Percentiles rank a stretch among this genome's conserved stretches.
Evolutionary conservation across 2,888 invertebrate genomes (phyloP).

Genomic region (Morinoia aosen): DNA sequence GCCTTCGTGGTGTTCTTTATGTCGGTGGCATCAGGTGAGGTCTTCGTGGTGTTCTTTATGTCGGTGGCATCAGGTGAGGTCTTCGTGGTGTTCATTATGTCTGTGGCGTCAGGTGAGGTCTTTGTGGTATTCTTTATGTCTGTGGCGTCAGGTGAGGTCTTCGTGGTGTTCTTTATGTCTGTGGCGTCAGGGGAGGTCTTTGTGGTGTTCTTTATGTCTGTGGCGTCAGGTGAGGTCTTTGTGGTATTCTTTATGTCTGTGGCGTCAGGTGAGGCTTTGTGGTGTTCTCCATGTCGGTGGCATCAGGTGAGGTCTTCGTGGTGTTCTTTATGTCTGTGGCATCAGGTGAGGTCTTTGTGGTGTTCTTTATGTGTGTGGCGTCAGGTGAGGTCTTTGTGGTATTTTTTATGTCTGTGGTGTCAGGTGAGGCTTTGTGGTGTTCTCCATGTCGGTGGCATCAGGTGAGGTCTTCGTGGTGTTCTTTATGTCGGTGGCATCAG

Average conservation of each 20-base stretch:
- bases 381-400: neutral
- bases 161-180: neutral
- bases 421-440: neutral
- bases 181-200: neutral
- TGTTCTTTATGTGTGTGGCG: neutral
- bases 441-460: conserved; percentile 74
- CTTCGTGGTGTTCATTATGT: neutral
- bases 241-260: neutral
- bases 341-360: conserved; percentile 73
- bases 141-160: neutral
- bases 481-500: conserved; percentile 91
- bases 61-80: neutral
- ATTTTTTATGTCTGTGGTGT: neutral
- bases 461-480: conserved; percentile 73
- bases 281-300: conserved; percentile 70
- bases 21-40: neutral
- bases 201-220: conserved; percentile 86
- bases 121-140: neutral
- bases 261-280: neutral
- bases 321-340: conserved; percentile 91
- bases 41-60: neutral
- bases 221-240: conserved; percentile 76
- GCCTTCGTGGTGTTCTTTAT: neutral
- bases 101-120: neutral
- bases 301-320: conserved; percentile 73